Evolutionary conservation across 2,113 vertebrate species (phyloP).

Genomic region (Pseudolaguvia tuberculata): DNA sequence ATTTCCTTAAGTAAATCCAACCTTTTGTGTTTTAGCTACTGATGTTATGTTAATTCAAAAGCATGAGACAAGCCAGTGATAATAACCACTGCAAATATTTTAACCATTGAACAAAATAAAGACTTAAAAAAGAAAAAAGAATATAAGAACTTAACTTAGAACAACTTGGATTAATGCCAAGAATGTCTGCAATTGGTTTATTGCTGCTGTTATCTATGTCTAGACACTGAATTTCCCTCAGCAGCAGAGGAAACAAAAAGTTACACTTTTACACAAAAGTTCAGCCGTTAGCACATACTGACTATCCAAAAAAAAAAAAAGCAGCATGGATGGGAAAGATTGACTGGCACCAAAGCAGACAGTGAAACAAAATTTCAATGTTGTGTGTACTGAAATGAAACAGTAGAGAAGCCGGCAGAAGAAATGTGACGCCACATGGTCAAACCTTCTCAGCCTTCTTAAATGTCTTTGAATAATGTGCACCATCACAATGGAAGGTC

Average conservation of each 20-base stretch:
- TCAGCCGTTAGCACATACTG: not conserved
- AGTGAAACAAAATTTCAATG: not conserved
- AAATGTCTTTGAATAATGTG: slow-evolving; percentile 30
- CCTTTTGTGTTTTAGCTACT: slow-evolving; percentile 27
- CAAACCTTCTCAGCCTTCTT: slow-evolving; percentile 32
- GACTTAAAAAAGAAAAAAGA: slow-evolving; percentile 8
- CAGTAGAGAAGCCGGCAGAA: not conserved
- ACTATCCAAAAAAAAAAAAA: slow-evolving; percentile 2
- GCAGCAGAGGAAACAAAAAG: slow-evolving; percentile 23
- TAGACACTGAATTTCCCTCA: slow-evolving; percentile 39
- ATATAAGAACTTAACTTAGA: slow-evolving; percentile 6
- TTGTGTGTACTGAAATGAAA: not conserved
- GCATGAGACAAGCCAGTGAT: slow-evolving; percentile 3
- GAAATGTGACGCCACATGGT: not conserved
- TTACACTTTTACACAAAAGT: slow-evolving; percentile 2
- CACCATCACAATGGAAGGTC: slow-evolving; percentile 18
- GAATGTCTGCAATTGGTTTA: slow-evolving; percentile 36
- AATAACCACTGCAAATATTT: slow-evolving; percentile 30
- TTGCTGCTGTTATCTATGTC: slow-evolving; percentile 40
- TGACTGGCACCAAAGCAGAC: not conserved
- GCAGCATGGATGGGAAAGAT: not conserved
- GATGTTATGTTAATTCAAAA: slow-evolving; percentile 32
- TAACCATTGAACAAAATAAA: slow-evolving; percentile 17
- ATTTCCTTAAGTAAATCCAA: slow-evolving; percentile 34
- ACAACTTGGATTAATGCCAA: slow-evolving; percentile 6